A percentile compares a stretch with the other conserved stretches of the same genome.
Conservation (phyloP, 2,113 vertebrate genomes). For the Australoheros scitulus region DNA sequence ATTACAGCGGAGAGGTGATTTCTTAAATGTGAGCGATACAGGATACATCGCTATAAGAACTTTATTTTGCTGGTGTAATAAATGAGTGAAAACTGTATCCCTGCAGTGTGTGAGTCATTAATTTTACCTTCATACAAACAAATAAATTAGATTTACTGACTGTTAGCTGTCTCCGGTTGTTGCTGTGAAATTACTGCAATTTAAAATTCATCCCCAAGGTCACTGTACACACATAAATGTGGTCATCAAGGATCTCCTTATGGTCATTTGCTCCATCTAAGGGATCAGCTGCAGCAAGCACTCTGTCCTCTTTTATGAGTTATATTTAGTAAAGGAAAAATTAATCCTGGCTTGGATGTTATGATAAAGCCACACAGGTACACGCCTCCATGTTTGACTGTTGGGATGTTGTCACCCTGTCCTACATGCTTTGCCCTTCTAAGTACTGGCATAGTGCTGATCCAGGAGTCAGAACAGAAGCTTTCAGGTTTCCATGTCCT, state of each 20-base stretch:
- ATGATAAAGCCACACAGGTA: too few relatives aligned
- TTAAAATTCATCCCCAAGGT: fast-evolving
- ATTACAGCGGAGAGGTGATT: neutral
- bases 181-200: neutral
- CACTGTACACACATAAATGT: neutral
- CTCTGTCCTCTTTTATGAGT: too few relatives aligned
- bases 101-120: fast-evolving
- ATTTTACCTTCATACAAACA: neutral
- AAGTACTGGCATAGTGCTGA: neutral
- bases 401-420: neutral
- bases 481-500: too few relatives aligned
- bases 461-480: too few relatives aligned
- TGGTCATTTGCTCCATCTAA: too few relatives aligned
- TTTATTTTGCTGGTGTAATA: neutral
- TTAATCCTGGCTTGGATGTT: too few relatives aligned
- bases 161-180: neutral
- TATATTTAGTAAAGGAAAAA: too few relatives aligned
- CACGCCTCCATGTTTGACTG: too few relatives aligned
- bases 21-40: neutral
- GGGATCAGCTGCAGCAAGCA: too few relatives aligned
- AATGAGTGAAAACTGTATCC: neutral
- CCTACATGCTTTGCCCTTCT: fast-evolving
- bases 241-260: neutral
- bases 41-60: neutral
- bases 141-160: neutral